phyloP scores from a whole-genome alignment of 2,113 vertebrate genomes.

The Brachyhypopomus occidentalis region DNA sequence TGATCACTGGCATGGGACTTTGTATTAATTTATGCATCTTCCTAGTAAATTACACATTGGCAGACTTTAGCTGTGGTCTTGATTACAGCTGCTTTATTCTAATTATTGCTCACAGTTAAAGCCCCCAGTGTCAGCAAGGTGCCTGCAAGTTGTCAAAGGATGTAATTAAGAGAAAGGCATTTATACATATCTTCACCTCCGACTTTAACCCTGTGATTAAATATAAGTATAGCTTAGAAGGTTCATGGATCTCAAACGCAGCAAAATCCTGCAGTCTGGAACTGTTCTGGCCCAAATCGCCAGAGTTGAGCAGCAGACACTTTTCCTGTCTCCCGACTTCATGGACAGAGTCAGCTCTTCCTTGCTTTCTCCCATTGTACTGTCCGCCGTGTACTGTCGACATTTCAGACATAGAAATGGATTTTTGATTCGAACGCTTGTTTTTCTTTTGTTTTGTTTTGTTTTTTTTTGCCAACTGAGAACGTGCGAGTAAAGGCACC shows the following conservation, averaged over 20 bases:
- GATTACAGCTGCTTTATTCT: constrained; percentile 51
- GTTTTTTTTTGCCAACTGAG: too few relatives aligned
- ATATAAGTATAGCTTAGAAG: constrained; percentile 35
- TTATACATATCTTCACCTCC: constrained; percentile 49
- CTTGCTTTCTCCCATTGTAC: neutral
- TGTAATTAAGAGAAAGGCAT: constrained; percentile 55
- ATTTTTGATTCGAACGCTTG: neutral
- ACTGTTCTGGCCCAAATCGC: constrained; percentile 16
- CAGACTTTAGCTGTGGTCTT: constrained; percentile 49
- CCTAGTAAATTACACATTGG: constrained; percentile 43
- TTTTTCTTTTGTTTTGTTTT: too few relatives aligned
- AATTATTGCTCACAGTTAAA: constrained; percentile 56
- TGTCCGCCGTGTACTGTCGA: neutral
- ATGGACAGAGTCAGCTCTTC: neutral
- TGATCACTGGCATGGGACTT: constrained; percentile 15
- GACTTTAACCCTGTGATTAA: constrained; percentile 49
- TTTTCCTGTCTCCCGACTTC: neutral
- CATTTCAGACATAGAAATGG: neutral
- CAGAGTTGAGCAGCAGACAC: constrained; percentile 22
- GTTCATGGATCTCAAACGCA: neutral
- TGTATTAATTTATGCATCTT: constrained; percentile 48
- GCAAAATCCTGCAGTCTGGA: constrained; percentile 31
- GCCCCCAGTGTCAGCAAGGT: constrained; percentile 49
- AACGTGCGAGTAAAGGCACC: neutral
- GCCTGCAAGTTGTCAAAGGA: constrained; percentile 50